Conservation (phyloP, 2,888 invertebrate genomes). For the Agrotis ipsilon region DNA sequence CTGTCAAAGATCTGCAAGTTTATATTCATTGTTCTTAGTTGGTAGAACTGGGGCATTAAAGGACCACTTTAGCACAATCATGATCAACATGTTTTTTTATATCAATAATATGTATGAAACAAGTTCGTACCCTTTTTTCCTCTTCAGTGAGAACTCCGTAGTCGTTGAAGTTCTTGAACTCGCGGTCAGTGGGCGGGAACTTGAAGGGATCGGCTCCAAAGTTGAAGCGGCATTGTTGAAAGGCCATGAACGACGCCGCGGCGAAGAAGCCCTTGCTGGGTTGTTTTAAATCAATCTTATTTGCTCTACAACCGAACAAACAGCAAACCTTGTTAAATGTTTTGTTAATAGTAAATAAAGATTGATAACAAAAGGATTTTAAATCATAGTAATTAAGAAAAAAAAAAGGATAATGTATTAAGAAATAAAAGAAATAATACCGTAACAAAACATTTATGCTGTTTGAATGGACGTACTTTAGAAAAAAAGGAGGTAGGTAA, state of each 20-base stretch:
- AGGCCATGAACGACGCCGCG: slow-evolving; percentile 99
- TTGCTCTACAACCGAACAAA: slow-evolving; percentile 43
- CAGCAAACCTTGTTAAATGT: slow-evolving; percentile 32
- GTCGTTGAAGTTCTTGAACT: slow-evolving; percentile 95
- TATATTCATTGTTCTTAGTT: too few relatives aligned
- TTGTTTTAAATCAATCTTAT: slow-evolving; percentile 28
- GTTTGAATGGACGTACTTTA: slow-evolving; percentile 25
- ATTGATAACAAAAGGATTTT: too few relatives aligned
- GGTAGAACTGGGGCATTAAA: too few relatives aligned
- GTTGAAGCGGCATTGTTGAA: slow-evolving; percentile 98
- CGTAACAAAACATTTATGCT: slow-evolving; percentile 43
- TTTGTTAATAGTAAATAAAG: slow-evolving; percentile 26
- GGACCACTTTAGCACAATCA: too few relatives aligned
- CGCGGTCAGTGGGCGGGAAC: slow-evolving; percentile 93
- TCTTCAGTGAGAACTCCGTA: slow-evolving; percentile 94
- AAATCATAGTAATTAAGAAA: neutral
- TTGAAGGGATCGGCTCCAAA: slow-evolving; percentile 96
- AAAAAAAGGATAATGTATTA: neutral
- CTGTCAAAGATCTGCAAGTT: too few relatives aligned
- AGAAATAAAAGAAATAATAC: slow-evolving; percentile 1
- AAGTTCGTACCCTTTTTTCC: slow-evolving; percentile 90
- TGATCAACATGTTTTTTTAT: too few relatives aligned
- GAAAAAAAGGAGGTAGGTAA: too few relatives aligned
- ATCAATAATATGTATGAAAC: neutral
- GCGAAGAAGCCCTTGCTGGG: slow-evolving; percentile 97